These are phyloP conservation scores for Philypnodon macrostomus DNA, from an alignment of 2,797 vertebrate genomes.

Conservation along the genomic window DNA sequence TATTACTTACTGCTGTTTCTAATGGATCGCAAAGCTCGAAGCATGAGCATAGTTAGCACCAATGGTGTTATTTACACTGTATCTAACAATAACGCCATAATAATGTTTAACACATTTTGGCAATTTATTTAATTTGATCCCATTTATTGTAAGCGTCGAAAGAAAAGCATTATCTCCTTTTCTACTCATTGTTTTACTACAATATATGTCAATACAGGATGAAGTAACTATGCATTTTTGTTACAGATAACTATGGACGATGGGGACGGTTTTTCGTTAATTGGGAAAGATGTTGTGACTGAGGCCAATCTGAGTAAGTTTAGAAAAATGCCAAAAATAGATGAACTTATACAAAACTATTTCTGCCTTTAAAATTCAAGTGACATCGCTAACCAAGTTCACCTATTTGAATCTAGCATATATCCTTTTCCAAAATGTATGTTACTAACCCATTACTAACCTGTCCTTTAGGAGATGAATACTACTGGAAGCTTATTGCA, in stretches of 20 bases:
- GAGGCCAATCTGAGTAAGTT: constrained; percentile 64
- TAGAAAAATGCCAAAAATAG: background rate
- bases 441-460: background rate
- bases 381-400: background rate
- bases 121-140: background rate
- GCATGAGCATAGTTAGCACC: constrained; percentile 5
- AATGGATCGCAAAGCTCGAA: too few species aligned
- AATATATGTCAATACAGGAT: background rate
- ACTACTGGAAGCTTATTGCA: constrained; percentile 71
- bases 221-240: background rate
- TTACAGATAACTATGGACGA: constrained; percentile 55
- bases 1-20: background rate
- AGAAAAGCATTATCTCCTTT: too few species aligned
- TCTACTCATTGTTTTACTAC: too few species aligned
- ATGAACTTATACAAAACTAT: too few species aligned
- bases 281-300: constrained; percentile 42
- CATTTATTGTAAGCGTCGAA: background rate
- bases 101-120: background rate
- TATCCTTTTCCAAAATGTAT: too few species aligned
- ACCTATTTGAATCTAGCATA: too few species aligned
- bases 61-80: background rate
- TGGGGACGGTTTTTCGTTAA: constrained; percentile 40
- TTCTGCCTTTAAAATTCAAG: background rate
- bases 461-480: constrained; percentile 71
- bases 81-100: background rate